These are phyloP conservation scores for Protodeltote pygarga DNA, from an alignment of 2,888 invertebrate genomes.

Conservation along the genomic window DNA sequence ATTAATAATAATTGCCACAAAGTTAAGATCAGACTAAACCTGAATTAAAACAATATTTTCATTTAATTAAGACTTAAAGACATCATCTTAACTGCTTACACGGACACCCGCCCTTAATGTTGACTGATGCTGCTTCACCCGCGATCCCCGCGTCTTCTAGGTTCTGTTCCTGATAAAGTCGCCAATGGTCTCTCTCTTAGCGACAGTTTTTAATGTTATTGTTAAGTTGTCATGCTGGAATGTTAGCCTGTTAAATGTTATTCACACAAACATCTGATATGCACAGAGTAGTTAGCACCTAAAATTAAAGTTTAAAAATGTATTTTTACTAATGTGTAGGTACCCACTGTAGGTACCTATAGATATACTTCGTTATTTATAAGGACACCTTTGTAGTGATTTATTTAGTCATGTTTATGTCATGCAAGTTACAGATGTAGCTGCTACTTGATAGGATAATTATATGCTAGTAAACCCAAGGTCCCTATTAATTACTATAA, in stretches of 20 bases:
- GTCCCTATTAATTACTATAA: constrained; percentile 39
- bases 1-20: too few species aligned
- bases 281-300: constrained; percentile 40
- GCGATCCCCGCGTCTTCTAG: constrained; percentile 14
- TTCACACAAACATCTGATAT: constrained; percentile 30
- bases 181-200: constrained; percentile 17
- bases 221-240: constrained; percentile 10
- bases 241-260: constrained; percentile 13
- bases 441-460: constrained; percentile 14
- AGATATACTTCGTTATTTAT: too few species aligned
- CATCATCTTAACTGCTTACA: too few species aligned
- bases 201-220: constrained; percentile 16
- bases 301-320: constrained; percentile 4
- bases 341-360: too few species aligned
- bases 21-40: too few species aligned
- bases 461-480: constrained; percentile 23
- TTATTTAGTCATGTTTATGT: constrained; percentile 1
- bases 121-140: too few species aligned
- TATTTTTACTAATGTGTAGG: constrained; percentile 8
- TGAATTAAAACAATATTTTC: too few species aligned
- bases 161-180: constrained; percentile 8
- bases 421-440: constrained; percentile 2
- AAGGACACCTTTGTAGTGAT: too few species aligned
- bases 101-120: too few species aligned
- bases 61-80: too few species aligned